Percentiles rank a stretch among this genome's conserved stretches.
Conservation (phyloP, 2,113 vertebrate species). For the Seriola rivoliana region DNA sequence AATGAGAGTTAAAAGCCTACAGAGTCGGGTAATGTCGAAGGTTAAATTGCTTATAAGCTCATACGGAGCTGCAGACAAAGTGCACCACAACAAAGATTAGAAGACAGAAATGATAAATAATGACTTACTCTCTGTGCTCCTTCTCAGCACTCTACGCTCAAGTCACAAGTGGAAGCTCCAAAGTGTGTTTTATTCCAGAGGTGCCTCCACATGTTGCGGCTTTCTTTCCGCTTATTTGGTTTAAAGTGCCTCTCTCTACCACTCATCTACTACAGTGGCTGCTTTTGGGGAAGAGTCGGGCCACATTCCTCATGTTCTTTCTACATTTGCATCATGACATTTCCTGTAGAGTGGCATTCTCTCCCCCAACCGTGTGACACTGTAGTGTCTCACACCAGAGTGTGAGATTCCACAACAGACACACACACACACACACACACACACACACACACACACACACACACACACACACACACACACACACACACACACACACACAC, state of each 20-base stretch:
- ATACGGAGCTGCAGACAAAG: neutral
- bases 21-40: neutral
- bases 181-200: conserved; percentile 2
- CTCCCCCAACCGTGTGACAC: conserved; percentile 4
- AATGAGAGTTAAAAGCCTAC: conserved; percentile 5
- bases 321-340: conserved; percentile 21
- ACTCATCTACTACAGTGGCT: neutral
- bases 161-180: neutral
- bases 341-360: conserved; percentile 74
- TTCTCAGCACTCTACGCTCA: neutral
- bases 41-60: neutral
- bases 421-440: neutral
- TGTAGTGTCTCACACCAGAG: conserved; percentile 15
- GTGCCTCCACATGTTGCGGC: neutral
- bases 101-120: neutral
- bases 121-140: neutral
- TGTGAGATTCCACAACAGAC: conserved; percentile 32
- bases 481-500: neutral
- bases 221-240: neutral
- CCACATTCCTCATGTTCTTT: conserved; percentile 49
- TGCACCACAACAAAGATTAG: neutral
- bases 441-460: neutral
- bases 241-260: neutral
- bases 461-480: neutral
- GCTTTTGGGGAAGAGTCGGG: neutral